Percentiles rank a stretch among this genome's conserved stretches.
phyloP scores from a whole-genome alignment of 2,888 invertebrate species.

The Drosophila kambysellisi region DNA sequence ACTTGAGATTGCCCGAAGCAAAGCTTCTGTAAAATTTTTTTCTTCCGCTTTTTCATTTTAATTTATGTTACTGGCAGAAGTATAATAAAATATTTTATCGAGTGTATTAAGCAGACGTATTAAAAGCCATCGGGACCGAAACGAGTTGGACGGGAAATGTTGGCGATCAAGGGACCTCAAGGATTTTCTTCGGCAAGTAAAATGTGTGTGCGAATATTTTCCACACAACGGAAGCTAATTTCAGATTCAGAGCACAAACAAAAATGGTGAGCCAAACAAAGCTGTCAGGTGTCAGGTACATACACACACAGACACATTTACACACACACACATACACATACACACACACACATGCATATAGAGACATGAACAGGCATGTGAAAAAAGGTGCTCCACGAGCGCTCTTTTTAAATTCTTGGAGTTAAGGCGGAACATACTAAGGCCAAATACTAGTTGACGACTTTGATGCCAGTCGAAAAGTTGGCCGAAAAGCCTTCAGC shows the following conservation, averaged over 20 bases:
- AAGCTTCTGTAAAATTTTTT: slow-evolving; percentile 30
- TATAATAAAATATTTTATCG: slow-evolving; percentile 75
- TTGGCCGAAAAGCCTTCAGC: slow-evolving; percentile 21
- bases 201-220: slow-evolving; percentile 51
- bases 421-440: slow-evolving; percentile 52
- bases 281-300: slow-evolving; percentile 57
- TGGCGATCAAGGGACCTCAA: slow-evolving; percentile 18
- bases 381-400: background rate
- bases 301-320: slow-evolving; percentile 15
- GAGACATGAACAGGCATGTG: background rate
- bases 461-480: slow-evolving; percentile 43
- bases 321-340: background rate
- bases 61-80: slow-evolving; percentile 32
- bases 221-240: slow-evolving; percentile 58
- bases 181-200: slow-evolving; percentile 36
- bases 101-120: slow-evolving; percentile 47
- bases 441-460: slow-evolving; percentile 56
- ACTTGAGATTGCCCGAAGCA: slow-evolving; percentile 35
- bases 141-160: slow-evolving; percentile 32
- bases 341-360: background rate
- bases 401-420: slow-evolving; percentile 13
- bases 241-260: slow-evolving; percentile 67
- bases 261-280: slow-evolving; percentile 45
- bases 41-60: slow-evolving; percentile 20
- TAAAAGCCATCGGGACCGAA: slow-evolving; percentile 43